These are phyloP conservation scores for Drosophila putrida DNA, from an alignment of 2,888 invertebrate species.

Conservation along the genomic window DNA sequence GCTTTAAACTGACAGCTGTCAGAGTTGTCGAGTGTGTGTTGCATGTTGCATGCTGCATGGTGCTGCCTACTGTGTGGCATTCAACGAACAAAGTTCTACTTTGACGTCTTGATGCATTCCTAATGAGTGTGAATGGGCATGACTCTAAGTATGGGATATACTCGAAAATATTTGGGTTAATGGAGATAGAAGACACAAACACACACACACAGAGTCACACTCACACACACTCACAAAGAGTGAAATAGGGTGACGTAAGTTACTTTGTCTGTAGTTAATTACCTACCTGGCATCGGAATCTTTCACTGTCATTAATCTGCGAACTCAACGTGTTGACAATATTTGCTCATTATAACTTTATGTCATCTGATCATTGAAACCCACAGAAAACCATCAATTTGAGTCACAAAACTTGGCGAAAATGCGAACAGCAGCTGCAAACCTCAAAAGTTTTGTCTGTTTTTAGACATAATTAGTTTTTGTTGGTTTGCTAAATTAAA, in stretches of 20 bases:
- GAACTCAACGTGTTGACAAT: constrained; percentile 31
- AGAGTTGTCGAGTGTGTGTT: constrained; percentile 17
- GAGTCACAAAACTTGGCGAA: constrained; percentile 18
- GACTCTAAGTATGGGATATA: constrained; percentile 15
- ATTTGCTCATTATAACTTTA: constrained; percentile 47
- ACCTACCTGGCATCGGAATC: constrained; percentile 27
- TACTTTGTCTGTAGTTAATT: constrained; percentile 13
- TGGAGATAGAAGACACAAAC: constrained; percentile 16
- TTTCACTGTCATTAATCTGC: constrained; percentile 39
- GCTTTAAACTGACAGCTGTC: constrained; percentile 46
- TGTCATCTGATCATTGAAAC: constrained; percentile 29
- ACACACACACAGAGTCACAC: neutral
- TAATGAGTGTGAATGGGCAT: constrained; percentile 29
- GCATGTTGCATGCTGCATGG: constrained; percentile 17
- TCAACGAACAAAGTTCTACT: constrained; percentile 18
- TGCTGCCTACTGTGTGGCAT: constrained; percentile 15
- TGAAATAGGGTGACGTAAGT: neutral
- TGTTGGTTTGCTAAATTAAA: constrained; percentile 37
- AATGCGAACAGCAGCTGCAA: constrained; percentile 18
- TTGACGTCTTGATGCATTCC: constrained; percentile 46
- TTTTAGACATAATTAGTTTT: constrained; percentile 40
- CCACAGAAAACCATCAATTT: constrained; percentile 37
- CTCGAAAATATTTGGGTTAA: constrained; percentile 37
- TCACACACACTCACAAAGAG: constrained; percentile 2
- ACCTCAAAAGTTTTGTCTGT: constrained; percentile 22